A percentile compares a stretch with the other conserved stretches of the same genome.
Conservation (phyloP, 2,797 vertebrate genomes). For the Tapirus indicus region DNA sequence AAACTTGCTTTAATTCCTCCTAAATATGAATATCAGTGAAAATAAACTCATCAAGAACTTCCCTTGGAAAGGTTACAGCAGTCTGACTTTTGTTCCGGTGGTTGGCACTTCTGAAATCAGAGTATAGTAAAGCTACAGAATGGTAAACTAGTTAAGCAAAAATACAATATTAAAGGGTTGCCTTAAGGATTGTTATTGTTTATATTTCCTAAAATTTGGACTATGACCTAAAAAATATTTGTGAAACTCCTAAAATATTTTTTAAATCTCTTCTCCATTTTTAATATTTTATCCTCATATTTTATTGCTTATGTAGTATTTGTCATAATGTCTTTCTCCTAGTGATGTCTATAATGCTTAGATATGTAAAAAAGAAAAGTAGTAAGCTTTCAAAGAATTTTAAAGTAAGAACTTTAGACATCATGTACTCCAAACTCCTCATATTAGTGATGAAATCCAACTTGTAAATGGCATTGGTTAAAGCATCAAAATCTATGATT, state of each 20-base stretch:
- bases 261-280: conserved; percentile 3
- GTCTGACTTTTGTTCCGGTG: background rate
- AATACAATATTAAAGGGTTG: background rate
- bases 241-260: background rate
- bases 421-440: background rate
- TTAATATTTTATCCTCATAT: conserved; percentile 1
- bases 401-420: background rate
- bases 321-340: background rate
- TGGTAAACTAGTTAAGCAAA: background rate
- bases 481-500: background rate
- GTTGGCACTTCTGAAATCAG: background rate
- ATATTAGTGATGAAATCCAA: conserved; percentile 16
- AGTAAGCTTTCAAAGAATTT: conserved; percentile 26
- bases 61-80: background rate
- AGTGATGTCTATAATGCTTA: background rate
- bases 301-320: background rate
- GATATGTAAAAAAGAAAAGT: background rate
- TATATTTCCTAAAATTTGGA: background rate
- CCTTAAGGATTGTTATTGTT: background rate
- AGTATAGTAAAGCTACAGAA: background rate
- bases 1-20: background rate
- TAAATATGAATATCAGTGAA: background rate
- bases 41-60: background rate
- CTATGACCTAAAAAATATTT: background rate
- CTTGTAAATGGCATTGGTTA: background rate